Conservation (phyloP, 2,113 vertebrate genomes). For the Chunga burmeisteri region DNA sequence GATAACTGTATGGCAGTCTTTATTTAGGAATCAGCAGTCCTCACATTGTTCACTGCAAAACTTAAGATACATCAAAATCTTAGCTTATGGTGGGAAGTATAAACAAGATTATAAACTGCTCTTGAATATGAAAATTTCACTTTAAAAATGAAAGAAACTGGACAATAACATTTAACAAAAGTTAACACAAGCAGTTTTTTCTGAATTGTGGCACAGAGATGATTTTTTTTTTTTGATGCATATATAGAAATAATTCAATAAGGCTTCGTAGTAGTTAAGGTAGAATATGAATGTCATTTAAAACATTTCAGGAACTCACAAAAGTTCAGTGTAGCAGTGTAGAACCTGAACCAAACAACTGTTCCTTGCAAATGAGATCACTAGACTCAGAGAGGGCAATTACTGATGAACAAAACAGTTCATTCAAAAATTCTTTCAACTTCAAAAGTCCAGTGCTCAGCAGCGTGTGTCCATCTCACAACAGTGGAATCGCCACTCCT, state of each 20-base stretch:
- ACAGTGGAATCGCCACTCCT: not conserved
- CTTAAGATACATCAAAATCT: not conserved
- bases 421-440: not conserved
- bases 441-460: not conserved
- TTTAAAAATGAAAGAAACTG: not conserved
- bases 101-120: not conserved
- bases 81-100: not conserved
- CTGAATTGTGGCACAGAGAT: not conserved
- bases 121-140: not conserved
- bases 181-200: not conserved
- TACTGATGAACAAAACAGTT: not conserved
- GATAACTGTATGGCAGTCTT: not conserved
- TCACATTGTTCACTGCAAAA: not conserved
- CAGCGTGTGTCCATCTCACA: not conserved
- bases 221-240: not conserved
- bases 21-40: not conserved
- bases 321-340: not conserved
- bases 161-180: not conserved
- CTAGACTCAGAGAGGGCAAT: not conserved
- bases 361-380: not conserved
- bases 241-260: not conserved
- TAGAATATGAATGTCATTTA: not conserved
- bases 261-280: not conserved
- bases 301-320: not conserved
- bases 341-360: not conserved